Conservation (phyloP, 2,113 vertebrate species). For the Microcebus murinus region DNA sequence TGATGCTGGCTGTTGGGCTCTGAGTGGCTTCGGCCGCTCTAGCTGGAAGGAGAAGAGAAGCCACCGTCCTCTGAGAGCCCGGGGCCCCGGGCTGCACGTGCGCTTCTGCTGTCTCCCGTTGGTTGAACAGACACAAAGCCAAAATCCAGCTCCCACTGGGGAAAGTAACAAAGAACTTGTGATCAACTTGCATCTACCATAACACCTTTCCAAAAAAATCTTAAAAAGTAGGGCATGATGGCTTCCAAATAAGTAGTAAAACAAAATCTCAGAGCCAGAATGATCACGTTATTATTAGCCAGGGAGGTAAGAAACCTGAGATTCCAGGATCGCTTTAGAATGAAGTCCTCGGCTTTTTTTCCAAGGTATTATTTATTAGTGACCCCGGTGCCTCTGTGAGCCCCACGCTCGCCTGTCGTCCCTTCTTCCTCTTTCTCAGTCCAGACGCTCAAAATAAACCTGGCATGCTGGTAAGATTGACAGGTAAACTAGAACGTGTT, state of each 20-base stretch:
- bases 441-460: constrained; percentile 21
- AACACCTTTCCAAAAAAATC: not conserved
- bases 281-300: not conserved
- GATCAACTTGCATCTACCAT: not conserved
- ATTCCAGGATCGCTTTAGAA: not conserved
- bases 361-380: not conserved
- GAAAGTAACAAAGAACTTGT: not conserved
- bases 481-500: constrained; percentile 55
- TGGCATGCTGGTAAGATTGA: constrained; percentile 53
- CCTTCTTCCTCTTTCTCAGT: constrained; percentile 26
- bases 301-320: not conserved
- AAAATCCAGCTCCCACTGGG: not conserved
- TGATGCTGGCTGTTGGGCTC: not conserved
- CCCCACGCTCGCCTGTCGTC: not conserved
- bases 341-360: constrained; percentile 1
- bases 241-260: not conserved
- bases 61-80: not conserved
- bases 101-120: not conserved
- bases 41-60: not conserved
- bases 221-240: too few species aligned
- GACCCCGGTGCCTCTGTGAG: not conserved
- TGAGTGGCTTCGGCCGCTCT: not conserved
- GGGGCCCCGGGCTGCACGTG: fast-evolving
- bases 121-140: not conserved
- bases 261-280: not conserved